These are phyloP conservation scores for Cassiopea xamachana DNA, from an alignment of 30 jellyfish, hydroid and myxozoan genomes.

Conservation along the genomic window DNA sequence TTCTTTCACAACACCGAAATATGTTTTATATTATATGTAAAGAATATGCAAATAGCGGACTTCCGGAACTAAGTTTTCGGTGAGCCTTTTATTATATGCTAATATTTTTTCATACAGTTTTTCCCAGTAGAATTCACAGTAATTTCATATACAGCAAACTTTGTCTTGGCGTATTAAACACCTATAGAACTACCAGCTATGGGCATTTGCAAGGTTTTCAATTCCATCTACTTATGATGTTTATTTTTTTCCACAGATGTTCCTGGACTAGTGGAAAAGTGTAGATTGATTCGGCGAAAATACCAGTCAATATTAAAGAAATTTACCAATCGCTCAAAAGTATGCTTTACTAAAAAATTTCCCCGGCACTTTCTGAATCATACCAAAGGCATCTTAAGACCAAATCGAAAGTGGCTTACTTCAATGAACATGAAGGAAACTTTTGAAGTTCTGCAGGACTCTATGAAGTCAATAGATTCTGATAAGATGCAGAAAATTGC, in stretches of 20 bases:
- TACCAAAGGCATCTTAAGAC: background rate
- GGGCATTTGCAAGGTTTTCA: too few species aligned
- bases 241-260: slow-evolving; percentile 11
- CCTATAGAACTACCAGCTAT: background rate
- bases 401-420: background rate
- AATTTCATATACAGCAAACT: too few species aligned
- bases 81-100: too few species aligned
- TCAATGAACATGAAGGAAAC: background rate
- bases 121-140: too few species aligned
- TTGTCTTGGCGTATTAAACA: too few species aligned
- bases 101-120: too few species aligned
- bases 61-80: too few species aligned
- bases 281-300: background rate
- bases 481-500: background rate
- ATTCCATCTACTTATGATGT: too few species aligned
- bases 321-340: slow-evolving; percentile 13
- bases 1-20: too few species aligned
- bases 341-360: background rate
- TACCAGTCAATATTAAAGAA: background rate
- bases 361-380: background rate
- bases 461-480: background rate
- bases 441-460: background rate
- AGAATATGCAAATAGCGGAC: too few species aligned
- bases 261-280: slow-evolving; percentile 3
- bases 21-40: too few species aligned